Conservation (phyloP, 2,113 vertebrate genomes). For the Siniperca chuatsi region DNA sequence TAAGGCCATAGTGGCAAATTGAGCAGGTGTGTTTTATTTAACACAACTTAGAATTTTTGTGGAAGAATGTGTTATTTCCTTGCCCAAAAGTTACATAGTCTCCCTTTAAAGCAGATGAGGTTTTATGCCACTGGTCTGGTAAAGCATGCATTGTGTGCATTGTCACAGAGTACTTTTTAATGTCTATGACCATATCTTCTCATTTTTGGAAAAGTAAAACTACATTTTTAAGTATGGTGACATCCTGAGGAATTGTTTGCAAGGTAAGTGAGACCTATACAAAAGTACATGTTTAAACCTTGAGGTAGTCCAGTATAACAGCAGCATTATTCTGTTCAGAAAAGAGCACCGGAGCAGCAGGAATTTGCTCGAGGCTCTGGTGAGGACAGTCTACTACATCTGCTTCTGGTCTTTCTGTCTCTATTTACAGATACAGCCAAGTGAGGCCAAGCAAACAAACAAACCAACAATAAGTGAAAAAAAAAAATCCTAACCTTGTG, state of each 20-base stretch:
- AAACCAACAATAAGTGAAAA: constrained; percentile 23
- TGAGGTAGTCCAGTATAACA: neutral
- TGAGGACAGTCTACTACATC: neutral
- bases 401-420: constrained; percentile 17
- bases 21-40: neutral
- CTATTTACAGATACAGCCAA: constrained; percentile 33
- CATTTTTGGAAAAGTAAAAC: neutral
- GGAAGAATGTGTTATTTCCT: neutral
- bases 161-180: neutral
- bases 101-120: neutral
- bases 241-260: neutral
- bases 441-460: constrained; percentile 54
- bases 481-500: constrained; percentile 15
- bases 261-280: neutral
- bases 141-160: neutral
- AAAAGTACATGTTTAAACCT: neutral
- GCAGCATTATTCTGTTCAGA: neutral
- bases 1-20: no score
- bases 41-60: neutral
- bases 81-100: neutral
- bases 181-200: neutral
- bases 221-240: neutral
- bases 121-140: neutral
- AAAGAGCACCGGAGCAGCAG: neutral
- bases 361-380: constrained; percentile 25